Evolutionary conservation across 2,888 invertebrate species (phyloP).

Genomic region (Drosophila rubida): DNA sequence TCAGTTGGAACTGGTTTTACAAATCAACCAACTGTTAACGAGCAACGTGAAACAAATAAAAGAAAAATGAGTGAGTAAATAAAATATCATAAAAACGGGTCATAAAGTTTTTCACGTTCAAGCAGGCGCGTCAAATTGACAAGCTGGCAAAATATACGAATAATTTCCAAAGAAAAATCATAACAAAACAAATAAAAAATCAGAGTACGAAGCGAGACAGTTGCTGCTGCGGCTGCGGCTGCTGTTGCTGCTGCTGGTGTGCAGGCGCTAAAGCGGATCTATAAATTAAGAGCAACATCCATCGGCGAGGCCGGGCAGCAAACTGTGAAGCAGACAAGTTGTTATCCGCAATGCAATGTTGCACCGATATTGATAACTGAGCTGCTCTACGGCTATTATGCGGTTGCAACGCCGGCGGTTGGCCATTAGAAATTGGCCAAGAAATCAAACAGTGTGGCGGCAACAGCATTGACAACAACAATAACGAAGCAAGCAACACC

Average conservation of each 20-base stretch:
- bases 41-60: constrained; percentile 13
- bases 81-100: constrained; percentile 32
- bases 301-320: constrained; percentile 30
- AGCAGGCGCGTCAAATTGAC: constrained; percentile 53
- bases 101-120: constrained; percentile 50
- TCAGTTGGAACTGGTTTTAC: constrained; percentile 50
- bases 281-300: constrained; percentile 65
- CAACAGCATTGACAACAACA: constrained; percentile 51
- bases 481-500: constrained; percentile 24
- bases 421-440: constrained; percentile 75
- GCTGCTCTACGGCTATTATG: constrained; percentile 16
- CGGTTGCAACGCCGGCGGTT: constrained; percentile 41
- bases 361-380: constrained; percentile 50
- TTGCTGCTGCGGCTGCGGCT: background rate
- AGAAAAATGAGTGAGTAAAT: constrained; percentile 15
- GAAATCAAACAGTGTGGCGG: constrained; percentile 65
- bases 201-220: constrained; percentile 18
- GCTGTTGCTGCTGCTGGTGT: constrained; percentile 14
- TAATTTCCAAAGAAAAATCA: constrained; percentile 42
- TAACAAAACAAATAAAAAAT: constrained; percentile 38
- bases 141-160: constrained; percentile 47
- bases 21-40: constrained; percentile 47
- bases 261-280: constrained; percentile 45
- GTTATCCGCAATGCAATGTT: constrained; percentile 33
- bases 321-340: constrained; percentile 33